phyloP scores from a whole-genome alignment of 2,888 invertebrate species.

The Catocala nupta region DNA sequence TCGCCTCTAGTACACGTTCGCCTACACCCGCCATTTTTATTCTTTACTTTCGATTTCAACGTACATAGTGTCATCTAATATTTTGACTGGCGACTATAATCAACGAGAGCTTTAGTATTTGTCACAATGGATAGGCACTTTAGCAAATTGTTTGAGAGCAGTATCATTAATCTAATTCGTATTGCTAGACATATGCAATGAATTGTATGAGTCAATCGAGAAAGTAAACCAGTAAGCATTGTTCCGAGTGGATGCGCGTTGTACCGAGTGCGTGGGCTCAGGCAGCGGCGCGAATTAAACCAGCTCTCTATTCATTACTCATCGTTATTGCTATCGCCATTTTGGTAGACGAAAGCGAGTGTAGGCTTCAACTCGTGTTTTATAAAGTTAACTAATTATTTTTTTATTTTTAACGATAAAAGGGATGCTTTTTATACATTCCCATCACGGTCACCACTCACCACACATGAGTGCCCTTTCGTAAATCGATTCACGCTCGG shows the following conservation, averaged over 20 bases:
- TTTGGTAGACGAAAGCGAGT: slow-evolving; percentile 84
- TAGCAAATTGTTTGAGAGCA: slow-evolving; percentile 67
- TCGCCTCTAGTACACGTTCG: slow-evolving; percentile 22
- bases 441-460: slow-evolving; percentile 61
- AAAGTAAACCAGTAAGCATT: slow-evolving; percentile 87
- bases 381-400: slow-evolving; percentile 62
- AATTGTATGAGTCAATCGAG: slow-evolving; percentile 86
- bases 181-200: slow-evolving; percentile 79
- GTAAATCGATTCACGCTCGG: slow-evolving; percentile 70
- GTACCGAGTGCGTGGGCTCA: slow-evolving; percentile 79
- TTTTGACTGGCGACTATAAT: slow-evolving; percentile 33
- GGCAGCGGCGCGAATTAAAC: slow-evolving; percentile 83
- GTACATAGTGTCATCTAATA: slow-evolving; percentile 25
- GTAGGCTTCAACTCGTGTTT: slow-evolving; percentile 70
- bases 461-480: slow-evolving; percentile 70
- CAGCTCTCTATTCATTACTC: slow-evolving; percentile 88
- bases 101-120: slow-evolving; percentile 68
- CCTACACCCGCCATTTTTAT: slow-evolving; percentile 26
- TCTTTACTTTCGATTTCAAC: slow-evolving; percentile 46
- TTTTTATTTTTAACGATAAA: slow-evolving; percentile 62
- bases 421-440: slow-evolving; percentile 66
- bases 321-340: slow-evolving; percentile 85
- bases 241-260: slow-evolving; percentile 86
- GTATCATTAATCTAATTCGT: slow-evolving; percentile 81
- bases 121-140: slow-evolving; percentile 63